Evolutionary conservation across 1,140 invertebrate genomes (phyloP), one percentile per base, ranked within the genome.

Genomic region (Bicyclus anynana): DNA sequence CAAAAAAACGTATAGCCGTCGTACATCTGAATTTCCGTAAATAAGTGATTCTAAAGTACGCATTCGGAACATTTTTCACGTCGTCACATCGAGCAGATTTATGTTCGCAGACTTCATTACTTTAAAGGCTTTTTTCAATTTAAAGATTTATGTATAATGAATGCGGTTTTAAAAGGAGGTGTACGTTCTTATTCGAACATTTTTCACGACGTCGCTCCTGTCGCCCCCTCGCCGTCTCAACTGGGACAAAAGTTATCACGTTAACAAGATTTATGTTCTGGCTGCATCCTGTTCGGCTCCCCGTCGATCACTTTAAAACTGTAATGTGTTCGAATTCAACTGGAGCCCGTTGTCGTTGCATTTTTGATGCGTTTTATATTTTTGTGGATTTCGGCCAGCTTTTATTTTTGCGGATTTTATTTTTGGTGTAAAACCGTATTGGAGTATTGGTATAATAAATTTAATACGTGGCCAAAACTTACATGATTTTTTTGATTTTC

Each of bases 1-100:
- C 7, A 3, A 33, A 12, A n/a, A 12, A 33, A 33, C 10, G n/a
- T 33, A 33, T 33, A 10, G 1, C 1, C 47, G 58, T 62, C 65
- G 61, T 62, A 47, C 44, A 44, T 57, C 64, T 61, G 50, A 64
- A 61, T 71, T 37, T 56, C 59, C 62, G 60, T 60, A 59, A 67
- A 71, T 68, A 68, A 71, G 62, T 68, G 69, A 68, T 65, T 72
- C 64, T 62, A 54, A 61, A 60, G 60, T 55, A 72, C 69, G 64
- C 70, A 72, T 77, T 75, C 58, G 56, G 61, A 73, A 69, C 78
- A 81, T 77, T 79, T 73, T 79, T 81, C 71, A 72, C 54, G 67
- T 74, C 73, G 62, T 62, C 63, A 64, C 65, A 65, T 67, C 67
- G 62, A 61, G 40, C 61, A 69, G 69, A 72, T 72, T 69, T 69